Percentiles rank a stretch among this genome's conserved stretches.
Evolutionary conservation across 2,888 invertebrate species (phyloP).

Genomic region (Cataglyphis albicans): DNA sequence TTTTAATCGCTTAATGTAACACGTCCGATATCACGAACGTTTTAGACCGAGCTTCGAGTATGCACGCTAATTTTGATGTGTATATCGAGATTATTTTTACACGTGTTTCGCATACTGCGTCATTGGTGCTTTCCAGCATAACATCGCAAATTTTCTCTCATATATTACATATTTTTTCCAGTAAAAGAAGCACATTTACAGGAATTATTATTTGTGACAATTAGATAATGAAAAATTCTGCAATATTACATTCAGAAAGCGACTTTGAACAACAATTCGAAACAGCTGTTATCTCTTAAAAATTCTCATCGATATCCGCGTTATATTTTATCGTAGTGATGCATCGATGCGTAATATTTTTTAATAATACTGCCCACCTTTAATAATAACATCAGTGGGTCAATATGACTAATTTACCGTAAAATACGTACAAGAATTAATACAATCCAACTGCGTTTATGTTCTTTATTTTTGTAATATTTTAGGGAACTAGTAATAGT

Average conservation of each 20-base stretch:
- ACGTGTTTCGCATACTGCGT: slow-evolving; percentile 39
- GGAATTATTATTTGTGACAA: background rate
- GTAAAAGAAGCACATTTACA: background rate
- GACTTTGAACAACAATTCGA: background rate
- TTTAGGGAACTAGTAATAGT: background rate
- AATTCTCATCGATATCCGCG: slow-evolving; percentile 11
- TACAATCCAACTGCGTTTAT: background rate
- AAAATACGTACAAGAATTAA: background rate
- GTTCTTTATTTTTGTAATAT: background rate
- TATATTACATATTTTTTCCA: background rate
- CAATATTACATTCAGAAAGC: background rate
- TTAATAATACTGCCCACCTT: slow-evolving; percentile 2
- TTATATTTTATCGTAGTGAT: background rate
- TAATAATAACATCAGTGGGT: slow-evolving; percentile 20
- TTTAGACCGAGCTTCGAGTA: background rate
- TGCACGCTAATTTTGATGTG: background rate
- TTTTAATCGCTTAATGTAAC: background rate
- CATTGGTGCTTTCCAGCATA: slow-evolving; percentile 26
- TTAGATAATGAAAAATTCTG: background rate
- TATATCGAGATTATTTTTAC: slow-evolving; percentile 51
- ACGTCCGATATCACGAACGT: background rate
- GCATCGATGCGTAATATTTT: slow-evolving; percentile 10
- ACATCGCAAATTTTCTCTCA: background rate
- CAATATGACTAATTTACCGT: slow-evolving; percentile 13
- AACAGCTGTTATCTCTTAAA: background rate